phyloP scores from a whole-genome alignment of 2,888 invertebrate species.

The Cheiracanthium punctorium region DNA sequence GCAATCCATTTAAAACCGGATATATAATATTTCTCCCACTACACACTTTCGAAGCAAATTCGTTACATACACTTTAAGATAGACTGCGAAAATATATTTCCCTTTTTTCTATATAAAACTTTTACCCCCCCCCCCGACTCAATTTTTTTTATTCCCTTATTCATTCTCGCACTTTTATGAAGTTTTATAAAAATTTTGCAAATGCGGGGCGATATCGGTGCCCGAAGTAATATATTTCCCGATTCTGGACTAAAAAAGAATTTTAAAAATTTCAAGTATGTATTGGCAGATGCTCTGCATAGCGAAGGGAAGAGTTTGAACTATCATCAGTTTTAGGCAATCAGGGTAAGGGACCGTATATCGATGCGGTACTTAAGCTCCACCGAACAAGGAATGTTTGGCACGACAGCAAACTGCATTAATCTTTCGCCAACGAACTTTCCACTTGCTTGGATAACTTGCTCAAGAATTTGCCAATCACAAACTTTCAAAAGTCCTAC shows the following conservation, averaged over 20 bases:
- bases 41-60: not conserved
- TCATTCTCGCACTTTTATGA: conserved; percentile 21
- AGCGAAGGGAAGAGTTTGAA: conserved; percentile 35
- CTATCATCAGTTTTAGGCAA: conserved; percentile 66
- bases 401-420: conserved; percentile 57
- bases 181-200: conserved; percentile 18
- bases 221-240: conserved; percentile 17
- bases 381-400: conserved; percentile 52
- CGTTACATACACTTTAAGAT: not conserved
- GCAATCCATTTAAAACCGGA: too few species aligned
- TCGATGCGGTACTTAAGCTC: conserved; percentile 59
- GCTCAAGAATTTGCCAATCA: conserved; percentile 70
- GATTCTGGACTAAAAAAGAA: conserved; percentile 12
- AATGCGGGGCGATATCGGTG: conserved; percentile 1
- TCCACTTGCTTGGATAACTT: conserved; percentile 65
- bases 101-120: not conserved
- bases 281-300: conserved; percentile 63
- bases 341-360: conserved; percentile 44
- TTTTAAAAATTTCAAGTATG: conserved; percentile 67
- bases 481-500: conserved; percentile 58
- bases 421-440: conserved; percentile 68
- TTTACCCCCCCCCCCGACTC: too few species aligned
- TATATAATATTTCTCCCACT: not conserved
- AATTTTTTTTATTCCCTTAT: too few species aligned
- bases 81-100: not conserved